Percentiles rank a stretch among this genome's conserved stretches.
These are phyloP conservation scores for Calameuta filiformis DNA, from an alignment of 2,888 invertebrate genomes.

Conservation along the genomic window DNA sequence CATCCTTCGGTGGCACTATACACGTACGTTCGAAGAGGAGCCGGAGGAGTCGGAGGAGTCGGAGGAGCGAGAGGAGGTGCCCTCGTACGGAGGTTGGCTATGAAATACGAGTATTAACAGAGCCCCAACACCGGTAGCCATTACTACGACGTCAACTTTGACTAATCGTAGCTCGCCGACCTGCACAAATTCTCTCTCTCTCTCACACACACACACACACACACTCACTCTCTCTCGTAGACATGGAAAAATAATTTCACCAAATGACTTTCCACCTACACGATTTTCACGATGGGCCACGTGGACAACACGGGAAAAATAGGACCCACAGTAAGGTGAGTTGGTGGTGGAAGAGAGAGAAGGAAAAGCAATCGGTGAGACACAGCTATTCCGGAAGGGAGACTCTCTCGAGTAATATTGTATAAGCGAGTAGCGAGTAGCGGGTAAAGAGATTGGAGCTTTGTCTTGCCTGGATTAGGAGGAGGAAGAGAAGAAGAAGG, in stretches of 20 bases:
- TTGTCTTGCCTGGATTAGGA: too few relatives aligned
- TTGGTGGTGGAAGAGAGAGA: too few relatives aligned
- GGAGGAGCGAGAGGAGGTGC: conserved; percentile 18
- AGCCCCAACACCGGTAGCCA: conserved; percentile 25
- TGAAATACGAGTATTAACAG: conserved; percentile 53
- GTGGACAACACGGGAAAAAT: too few relatives aligned
- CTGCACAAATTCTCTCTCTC: conserved; percentile 20
- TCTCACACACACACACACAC: neutral
- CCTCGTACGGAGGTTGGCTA: conserved; percentile 27
- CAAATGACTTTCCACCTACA: conserved; percentile 19
- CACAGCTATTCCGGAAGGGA: too few relatives aligned
- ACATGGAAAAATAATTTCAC: conserved; percentile 22
- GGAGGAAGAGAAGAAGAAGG: neutral
- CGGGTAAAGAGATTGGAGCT: too few relatives aligned
- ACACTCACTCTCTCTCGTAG: neutral
- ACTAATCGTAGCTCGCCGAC: conserved; percentile 27
- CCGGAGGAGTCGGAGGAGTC: too few relatives aligned
- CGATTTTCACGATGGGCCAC: too few relatives aligned
- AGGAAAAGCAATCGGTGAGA: too few relatives aligned
- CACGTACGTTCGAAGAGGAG: neutral
- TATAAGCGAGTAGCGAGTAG: too few relatives aligned
- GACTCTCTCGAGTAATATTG: too few relatives aligned
- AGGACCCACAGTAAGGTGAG: too few relatives aligned
- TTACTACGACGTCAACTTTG: conserved; percentile 26
- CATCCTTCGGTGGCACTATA: conserved; percentile 10